Evolutionary conservation across 2,888 invertebrate genomes (phyloP).

Genomic region (Andrena minutula): DNA sequence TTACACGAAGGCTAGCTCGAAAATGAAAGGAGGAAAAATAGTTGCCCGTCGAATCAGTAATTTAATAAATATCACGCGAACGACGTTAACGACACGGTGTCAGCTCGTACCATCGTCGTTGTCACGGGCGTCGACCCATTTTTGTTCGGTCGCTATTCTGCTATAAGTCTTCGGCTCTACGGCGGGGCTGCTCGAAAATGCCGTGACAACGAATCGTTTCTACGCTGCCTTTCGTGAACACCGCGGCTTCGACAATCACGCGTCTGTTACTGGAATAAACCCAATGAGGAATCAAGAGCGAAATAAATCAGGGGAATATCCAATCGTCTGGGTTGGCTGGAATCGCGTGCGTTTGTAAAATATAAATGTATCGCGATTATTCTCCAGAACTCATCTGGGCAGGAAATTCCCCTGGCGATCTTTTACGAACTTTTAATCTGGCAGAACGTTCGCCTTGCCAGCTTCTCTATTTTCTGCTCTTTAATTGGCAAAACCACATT

Average conservation of each 20-base stretch:
- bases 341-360: neutral
- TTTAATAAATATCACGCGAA: conserved; percentile 59
- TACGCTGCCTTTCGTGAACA: conserved; percentile 23
- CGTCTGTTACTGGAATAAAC: conserved; percentile 28
- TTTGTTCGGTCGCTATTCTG: conserved; percentile 49
- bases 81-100: conserved; percentile 54
- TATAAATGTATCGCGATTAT: neutral
- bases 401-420: neutral
- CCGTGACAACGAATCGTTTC: conserved; percentile 64
- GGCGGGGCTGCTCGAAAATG: conserved; percentile 53
- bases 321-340: neutral
- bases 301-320: conserved; percentile 7
- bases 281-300: conserved; percentile 7
- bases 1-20: neutral
- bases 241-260: conserved; percentile 4
- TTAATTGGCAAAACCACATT: neutral
- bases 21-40: neutral
- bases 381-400: neutral
- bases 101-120: conserved; percentile 59
- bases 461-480: neutral
- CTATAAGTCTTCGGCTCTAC: conserved; percentile 35
- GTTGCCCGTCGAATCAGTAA: conserved; percentile 34
- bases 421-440: neutral
- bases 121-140: conserved; percentile 63
- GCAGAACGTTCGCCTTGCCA: neutral